Percentiles rank a stretch among this genome's conserved stretches.
Evolutionary conservation across 1,140 invertebrate genomes (phyloP).

Genomic region (Oryctes rhinoceros): DNA sequence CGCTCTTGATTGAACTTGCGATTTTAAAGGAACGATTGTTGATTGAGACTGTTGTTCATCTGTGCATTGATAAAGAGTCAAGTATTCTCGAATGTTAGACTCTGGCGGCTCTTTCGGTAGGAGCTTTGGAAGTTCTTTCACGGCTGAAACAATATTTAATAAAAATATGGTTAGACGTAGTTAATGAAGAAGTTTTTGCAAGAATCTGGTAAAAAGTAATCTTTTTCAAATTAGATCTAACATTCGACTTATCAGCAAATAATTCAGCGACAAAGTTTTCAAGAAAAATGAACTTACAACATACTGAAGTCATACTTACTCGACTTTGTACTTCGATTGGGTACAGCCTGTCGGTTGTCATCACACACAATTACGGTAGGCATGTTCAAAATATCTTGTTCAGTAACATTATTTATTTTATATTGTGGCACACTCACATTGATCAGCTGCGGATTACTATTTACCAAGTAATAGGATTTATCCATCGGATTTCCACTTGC

Average conservation of each 20-base stretch:
- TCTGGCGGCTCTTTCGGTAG: slow-evolving; percentile 24
- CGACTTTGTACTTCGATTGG: slow-evolving; percentile 3
- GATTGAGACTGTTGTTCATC: slow-evolving; percentile 30
- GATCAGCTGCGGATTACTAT: slow-evolving; percentile 24
- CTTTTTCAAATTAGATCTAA: too few species aligned
- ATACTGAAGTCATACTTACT: slow-evolving; percentile 19
- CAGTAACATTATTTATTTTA: slow-evolving; percentile 44
- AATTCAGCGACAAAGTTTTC: too few species aligned
- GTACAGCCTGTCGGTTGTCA: slow-evolving; percentile 38
- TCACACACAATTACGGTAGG: slow-evolving; percentile 53
- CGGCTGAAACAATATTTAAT: background rate
- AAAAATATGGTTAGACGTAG: too few species aligned
- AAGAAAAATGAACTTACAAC: background rate
- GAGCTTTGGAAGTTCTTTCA: slow-evolving; percentile 16
- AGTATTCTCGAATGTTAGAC: slow-evolving; percentile 38
- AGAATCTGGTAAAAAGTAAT: background rate
- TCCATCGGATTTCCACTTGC: background rate
- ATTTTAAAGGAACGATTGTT: background rate
- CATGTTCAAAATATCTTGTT: slow-evolving; percentile 54
- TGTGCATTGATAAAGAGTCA: slow-evolving; percentile 42
- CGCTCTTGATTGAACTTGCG: background rate
- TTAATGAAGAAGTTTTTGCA: too few species aligned
- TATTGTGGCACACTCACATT: slow-evolving; percentile 40
- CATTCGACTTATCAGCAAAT: too few species aligned
- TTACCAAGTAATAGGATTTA: slow-evolving; percentile 35